Evolutionary conservation across 2,113 vertebrate genomes (phyloP), one percentile per base, ranked within the genome.

Genomic region (Anguilla japonica): DNA sequence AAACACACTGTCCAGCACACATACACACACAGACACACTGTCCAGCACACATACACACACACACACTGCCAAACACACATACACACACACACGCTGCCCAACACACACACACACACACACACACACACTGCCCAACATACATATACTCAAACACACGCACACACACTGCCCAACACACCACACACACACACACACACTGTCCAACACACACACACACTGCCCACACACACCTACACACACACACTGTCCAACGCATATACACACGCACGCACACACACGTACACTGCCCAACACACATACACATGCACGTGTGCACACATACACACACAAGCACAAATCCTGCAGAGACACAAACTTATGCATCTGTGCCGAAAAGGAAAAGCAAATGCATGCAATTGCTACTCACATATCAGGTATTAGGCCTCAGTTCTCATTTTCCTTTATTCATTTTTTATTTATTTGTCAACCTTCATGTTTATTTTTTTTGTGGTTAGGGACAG

Each of bases 1-100:
- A 63, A 56, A 80, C 57, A 5, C 56, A 90, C 80, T 63, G 87
- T 84, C 88, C 84, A 87, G 89, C 83, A 89, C 91, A 86, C 87
- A 82, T 80, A 88, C n/a, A 13, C n/a, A 85, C 82, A 78, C 83
- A 85, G 63, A 85, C 82, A 84, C 63, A 83, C 86, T 71, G 8
- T n/a, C 39, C 34, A 2, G 5, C 16, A 18, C n/a, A 40, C 40
- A 29, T 15, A 39, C 26, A 39, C 53, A 57, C 50, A 83, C 50
- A 34, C 82, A 83, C 88, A 87, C n/a, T n/a, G n/a, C n/a, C n/a
- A n/a, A n/a, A n/a, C n/a, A n/a, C n/a, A n/a, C n/a, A n/a, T n/a
- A n/a, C n/a, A n/a, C n/a, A n/a, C n/a, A n/a, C n/a, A n/a, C n/a
- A n/a, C n/a, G n/a, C n/a, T n/a, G n/a, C n/a, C n/a, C n/a, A n/a